phyloP scores from a whole-genome alignment of 2,113 vertebrate species.

The Alectura lathami region DNA sequence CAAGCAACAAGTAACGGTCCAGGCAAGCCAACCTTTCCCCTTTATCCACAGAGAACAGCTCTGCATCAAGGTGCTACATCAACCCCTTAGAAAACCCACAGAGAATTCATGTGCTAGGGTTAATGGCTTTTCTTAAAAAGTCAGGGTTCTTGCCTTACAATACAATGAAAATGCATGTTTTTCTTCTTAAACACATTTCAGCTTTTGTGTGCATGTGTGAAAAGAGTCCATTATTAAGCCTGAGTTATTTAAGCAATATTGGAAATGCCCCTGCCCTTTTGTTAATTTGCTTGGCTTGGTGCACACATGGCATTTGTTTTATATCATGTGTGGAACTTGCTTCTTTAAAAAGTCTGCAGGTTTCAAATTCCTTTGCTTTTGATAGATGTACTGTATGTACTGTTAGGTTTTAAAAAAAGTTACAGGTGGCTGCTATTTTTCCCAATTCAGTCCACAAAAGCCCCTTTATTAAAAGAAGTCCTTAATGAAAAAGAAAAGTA shows the following conservation, averaged over 20 bases:
- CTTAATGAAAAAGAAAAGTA: slow-evolving; percentile 76
- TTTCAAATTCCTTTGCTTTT: slow-evolving; percentile 69
- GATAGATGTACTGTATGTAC: slow-evolving; percentile 69
- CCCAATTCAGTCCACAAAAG: slow-evolving; percentile 75
- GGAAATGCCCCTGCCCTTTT: slow-evolving; percentile 65
- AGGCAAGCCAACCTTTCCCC: not conserved
- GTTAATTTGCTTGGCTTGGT: slow-evolving; percentile 71
- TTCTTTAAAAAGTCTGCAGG: slow-evolving; percentile 66
- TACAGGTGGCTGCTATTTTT: slow-evolving; percentile 73
- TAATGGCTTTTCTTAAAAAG: not conserved
- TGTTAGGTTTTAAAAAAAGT: slow-evolving; percentile 68
- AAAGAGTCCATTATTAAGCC: slow-evolving; percentile 62
- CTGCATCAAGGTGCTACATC: not conserved
- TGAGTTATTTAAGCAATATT: slow-evolving; percentile 63
- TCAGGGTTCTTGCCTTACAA: not conserved
- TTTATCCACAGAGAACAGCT: not conserved
- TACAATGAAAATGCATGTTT: slow-evolving; percentile 48
- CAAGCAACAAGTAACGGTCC: not conserved
- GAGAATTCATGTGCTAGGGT: not conserved
- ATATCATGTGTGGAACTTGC: slow-evolving; percentile 67
- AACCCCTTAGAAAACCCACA: not conserved
- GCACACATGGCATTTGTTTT: slow-evolving; percentile 68
- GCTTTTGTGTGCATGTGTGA: slow-evolving; percentile 48
- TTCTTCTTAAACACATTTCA: slow-evolving; percentile 54
- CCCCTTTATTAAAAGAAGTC: slow-evolving; percentile 71